phyloP scores from a whole-genome alignment of 2,113 vertebrate species.

The Myotis davidii region DNA sequence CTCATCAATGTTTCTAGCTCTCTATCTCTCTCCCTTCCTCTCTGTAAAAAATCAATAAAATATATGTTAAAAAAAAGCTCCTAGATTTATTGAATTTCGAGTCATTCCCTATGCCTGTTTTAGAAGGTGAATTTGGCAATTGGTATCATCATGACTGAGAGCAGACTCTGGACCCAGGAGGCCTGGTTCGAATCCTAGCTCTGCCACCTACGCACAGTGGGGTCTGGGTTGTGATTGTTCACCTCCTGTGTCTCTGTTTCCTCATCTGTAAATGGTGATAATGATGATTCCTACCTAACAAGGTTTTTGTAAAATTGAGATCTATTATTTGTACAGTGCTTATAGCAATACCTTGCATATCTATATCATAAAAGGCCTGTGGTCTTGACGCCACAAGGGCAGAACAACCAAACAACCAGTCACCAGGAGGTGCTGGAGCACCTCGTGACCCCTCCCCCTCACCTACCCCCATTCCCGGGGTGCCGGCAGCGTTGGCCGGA shows the following conservation, averaged over 20 bases:
- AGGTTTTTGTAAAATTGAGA: neutral
- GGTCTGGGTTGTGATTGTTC: neutral
- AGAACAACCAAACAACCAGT: too few species aligned
- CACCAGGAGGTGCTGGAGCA: too few species aligned
- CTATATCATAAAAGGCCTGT: too few species aligned
- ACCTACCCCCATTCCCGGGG: too few species aligned
- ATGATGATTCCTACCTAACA: neutral
- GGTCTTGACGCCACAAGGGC: too few species aligned
- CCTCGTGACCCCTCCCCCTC: too few species aligned
- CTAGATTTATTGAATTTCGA: too few species aligned
- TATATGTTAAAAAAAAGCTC: too few species aligned
- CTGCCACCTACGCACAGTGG: neutral
- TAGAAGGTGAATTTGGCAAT: neutral
- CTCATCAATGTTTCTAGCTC: too few species aligned
- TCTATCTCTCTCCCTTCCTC: too few species aligned
- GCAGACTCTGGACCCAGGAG: neutral
- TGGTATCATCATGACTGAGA: neutral
- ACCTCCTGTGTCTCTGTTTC: neutral
- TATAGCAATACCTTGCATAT: neutral
- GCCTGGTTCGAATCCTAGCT: neutral
- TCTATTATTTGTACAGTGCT: neutral
- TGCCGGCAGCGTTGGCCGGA: accelerated
- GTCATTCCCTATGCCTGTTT: neutral
- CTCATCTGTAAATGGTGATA: neutral
- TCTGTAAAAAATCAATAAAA: too few species aligned